Percentiles rank a stretch among this genome's conserved stretches.
These are phyloP conservation scores for Hyperoodon ampullatus DNA, from an alignment of 2,113 vertebrate species.

Conservation along the genomic window DNA sequence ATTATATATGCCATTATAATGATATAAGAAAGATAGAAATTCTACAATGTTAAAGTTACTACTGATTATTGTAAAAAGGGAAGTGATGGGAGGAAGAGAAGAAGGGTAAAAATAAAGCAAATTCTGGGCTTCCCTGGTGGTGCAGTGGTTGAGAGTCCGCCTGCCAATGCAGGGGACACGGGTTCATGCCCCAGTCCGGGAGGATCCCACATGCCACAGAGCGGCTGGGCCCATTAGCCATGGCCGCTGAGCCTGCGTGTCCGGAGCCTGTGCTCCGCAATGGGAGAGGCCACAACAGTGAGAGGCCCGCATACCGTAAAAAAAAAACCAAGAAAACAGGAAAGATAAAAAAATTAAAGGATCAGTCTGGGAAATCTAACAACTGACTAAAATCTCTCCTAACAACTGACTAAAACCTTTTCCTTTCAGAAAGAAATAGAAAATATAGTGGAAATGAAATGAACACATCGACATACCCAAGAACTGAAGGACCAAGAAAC, in stretches of 20 bases:
- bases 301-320: too few relatives aligned
- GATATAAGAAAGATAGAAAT: background rate
- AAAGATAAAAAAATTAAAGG: background rate
- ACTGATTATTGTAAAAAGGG: background rate
- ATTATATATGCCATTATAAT: background rate
- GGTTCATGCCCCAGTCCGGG: too few relatives aligned
- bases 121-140: background rate
- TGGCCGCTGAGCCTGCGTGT: too few relatives aligned
- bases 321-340: background rate
- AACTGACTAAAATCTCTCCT: background rate
- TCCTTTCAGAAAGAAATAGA: slow-evolving; percentile 22
- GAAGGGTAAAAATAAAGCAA: background rate
- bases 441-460: slow-evolving; percentile 25
- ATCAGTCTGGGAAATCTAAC: background rate
- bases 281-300: too few relatives aligned
- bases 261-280: too few relatives aligned
- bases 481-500: background rate
- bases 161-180: too few relatives aligned
- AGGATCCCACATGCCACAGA: too few relatives aligned
- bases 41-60: background rate
- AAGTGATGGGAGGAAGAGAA: background rate
- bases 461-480: background rate
- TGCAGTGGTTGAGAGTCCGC: too few relatives aligned
- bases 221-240: too few relatives aligned
- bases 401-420: background rate